Evolutionary conservation across 2,113 vertebrate genomes (phyloP).

Genomic region (Pseudolaguvia tuberculata): DNA sequence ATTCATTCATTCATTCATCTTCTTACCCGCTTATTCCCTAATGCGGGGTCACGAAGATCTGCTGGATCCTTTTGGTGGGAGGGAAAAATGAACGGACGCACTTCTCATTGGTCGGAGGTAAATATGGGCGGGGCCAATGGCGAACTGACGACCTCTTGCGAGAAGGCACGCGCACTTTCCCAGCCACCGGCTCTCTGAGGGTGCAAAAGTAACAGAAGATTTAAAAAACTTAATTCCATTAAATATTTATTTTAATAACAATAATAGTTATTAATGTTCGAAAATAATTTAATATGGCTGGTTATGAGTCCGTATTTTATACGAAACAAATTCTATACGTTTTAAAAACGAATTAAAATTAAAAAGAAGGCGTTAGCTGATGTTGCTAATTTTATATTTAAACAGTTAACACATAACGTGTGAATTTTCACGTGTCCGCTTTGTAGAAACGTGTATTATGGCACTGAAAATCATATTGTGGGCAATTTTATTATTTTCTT

Average conservation of each 20-base stretch:
- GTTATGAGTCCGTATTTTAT: background rate
- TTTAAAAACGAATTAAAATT: background rate
- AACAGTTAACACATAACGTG: too few species aligned
- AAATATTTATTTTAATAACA: too few species aligned
- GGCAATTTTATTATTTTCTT: slow-evolving; percentile 48
- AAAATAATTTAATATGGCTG: background rate
- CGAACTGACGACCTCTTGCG: too few species aligned
- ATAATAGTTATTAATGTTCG: background rate
- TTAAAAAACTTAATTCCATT: background rate
- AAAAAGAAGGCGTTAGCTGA: background rate
- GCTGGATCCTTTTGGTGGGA: slow-evolving; percentile 8
- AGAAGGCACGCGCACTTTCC: background rate
- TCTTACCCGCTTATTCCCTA: too few species aligned
- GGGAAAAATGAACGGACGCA: background rate
- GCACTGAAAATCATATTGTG: slow-evolving; percentile 30
- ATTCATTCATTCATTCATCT: too few species aligned
- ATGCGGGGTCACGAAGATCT: too few species aligned
- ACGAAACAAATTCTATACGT: background rate
- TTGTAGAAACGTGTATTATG: slow-evolving; percentile 14
- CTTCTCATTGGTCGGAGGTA: slow-evolving; percentile 53
- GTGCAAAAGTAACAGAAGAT: background rate
- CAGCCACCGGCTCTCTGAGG: background rate
- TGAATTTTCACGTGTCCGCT: background rate
- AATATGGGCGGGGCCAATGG: slow-evolving; percentile 46
- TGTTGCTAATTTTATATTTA: background rate